A percentile compares a stretch with the other conserved stretches of the same genome.
phyloP scores from a whole-genome alignment of 2,113 vertebrate genomes.

The Cyprinodon tularosa region DNA sequence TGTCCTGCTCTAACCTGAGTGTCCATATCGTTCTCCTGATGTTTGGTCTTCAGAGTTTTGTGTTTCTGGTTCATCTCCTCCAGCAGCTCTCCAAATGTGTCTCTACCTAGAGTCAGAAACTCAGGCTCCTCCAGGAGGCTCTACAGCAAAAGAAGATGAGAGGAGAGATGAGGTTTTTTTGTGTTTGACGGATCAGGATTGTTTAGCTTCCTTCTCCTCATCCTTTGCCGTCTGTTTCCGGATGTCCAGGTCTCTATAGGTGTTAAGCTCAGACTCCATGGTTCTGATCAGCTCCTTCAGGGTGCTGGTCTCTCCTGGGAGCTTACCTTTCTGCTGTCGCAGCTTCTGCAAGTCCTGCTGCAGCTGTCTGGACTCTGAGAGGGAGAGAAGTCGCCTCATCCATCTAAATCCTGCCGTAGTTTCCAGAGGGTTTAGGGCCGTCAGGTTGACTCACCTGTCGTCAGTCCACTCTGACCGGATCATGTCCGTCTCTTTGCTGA shows the following conservation, averaged over 20 bases:
- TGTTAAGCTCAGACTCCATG: conserved; percentile 83
- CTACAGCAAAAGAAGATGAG: conserved; percentile 63
- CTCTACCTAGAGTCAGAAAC: conserved; percentile 77
- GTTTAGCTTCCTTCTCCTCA: conserved; percentile 82
- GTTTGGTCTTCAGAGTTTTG: conserved; percentile 83
- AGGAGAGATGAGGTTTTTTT: background rate
- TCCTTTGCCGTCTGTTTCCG: conserved; percentile 87
- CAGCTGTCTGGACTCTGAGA: conserved; percentile 88
- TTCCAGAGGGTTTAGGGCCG: background rate
- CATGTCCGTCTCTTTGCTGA: conserved; percentile 94
- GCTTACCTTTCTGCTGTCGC: conserved; percentile 92
- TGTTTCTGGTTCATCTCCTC: conserved; percentile 80
- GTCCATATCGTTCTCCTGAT: conserved; percentile 94
- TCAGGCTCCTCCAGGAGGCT: conserved; percentile 87
- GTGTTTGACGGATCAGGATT: too few species aligned
- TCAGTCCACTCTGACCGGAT: conserved; percentile 91
- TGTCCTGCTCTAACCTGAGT: conserved; percentile 81
- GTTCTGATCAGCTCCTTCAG: conserved; percentile 85
- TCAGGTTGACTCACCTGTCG: conserved; percentile 81
- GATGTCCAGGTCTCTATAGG: conserved; percentile 86
- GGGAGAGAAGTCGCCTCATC: background rate
- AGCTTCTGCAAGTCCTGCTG: conserved; percentile 96
- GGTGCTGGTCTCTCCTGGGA: conserved; percentile 84
- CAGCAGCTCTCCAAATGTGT: conserved; percentile 84
- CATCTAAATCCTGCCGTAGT: background rate